Evolutionary conservation across 2,113 vertebrate genomes (phyloP).

Genomic region (Leptodactylus fuscus): DNA sequence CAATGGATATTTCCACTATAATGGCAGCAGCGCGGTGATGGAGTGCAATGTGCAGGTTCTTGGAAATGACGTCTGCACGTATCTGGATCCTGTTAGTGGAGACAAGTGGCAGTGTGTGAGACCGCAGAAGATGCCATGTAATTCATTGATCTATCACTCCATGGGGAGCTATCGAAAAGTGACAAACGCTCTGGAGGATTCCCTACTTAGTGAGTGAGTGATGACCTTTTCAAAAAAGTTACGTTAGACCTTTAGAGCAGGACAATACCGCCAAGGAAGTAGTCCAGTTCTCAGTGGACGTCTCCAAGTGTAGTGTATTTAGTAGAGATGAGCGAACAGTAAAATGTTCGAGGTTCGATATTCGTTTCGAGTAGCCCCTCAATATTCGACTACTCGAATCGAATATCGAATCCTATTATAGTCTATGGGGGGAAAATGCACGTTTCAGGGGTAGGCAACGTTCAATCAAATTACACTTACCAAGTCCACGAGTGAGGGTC

Average conservation of each 20-base stretch:
- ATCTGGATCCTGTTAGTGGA: not conserved
- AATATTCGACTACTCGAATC: no score
- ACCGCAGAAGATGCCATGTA: slow-evolving; percentile 20
- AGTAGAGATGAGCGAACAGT: no score
- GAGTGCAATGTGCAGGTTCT: slow-evolving; percentile 22
- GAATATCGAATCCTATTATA: no score
- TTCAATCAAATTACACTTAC: no score
- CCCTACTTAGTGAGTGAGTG: slow-evolving; percentile 19
- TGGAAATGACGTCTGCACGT: not conserved
- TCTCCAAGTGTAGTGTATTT: no score
- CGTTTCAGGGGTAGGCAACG: no score
- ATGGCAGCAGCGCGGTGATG: not conserved
- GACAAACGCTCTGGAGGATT: slow-evolving; percentile 26
- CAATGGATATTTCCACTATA: not conserved
- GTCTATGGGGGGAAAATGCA: no score
- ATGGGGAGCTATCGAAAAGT: slow-evolving; percentile 23
- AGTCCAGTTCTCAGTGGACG: not conserved
- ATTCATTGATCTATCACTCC: slow-evolving; percentile 10
- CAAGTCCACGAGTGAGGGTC: no score
- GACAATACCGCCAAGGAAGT: no score
- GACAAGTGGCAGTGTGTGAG: slow-evolving; percentile 35
- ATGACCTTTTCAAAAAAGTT: not conserved
- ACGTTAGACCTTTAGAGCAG: not conserved
- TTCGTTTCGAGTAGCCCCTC: no score
- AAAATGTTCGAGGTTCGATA: no score